Percentiles rank a stretch among this genome's conserved stretches.
phyloP scores from a whole-genome alignment of 2,888 invertebrate genomes.

The Oligia strigilis region DNA sequence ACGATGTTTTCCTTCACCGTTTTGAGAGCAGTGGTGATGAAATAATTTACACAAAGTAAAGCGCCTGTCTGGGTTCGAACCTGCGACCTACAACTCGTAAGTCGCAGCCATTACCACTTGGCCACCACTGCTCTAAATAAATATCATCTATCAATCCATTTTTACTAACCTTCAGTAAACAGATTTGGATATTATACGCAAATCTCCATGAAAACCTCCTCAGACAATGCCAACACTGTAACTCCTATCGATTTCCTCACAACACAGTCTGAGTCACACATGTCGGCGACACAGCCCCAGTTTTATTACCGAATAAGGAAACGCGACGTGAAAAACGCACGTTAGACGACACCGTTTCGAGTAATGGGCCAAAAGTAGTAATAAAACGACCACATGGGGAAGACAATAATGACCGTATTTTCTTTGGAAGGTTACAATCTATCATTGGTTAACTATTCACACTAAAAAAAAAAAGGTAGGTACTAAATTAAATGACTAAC shows the following conservation, averaged over 20 bases:
- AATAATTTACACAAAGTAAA: too few relatives aligned
- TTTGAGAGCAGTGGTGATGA: too few relatives aligned
- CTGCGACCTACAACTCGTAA: too few relatives aligned
- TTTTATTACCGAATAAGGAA: slow-evolving; percentile 63
- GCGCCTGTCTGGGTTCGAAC: too few relatives aligned
- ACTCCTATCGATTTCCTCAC: slow-evolving; percentile 24
- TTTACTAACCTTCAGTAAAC: background rate
- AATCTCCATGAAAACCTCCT: slow-evolving; percentile 8
- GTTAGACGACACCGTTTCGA: slow-evolving; percentile 52
- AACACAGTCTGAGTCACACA: slow-evolving; percentile 40
- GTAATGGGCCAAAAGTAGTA: slow-evolving; percentile 61
- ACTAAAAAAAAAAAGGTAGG: too few relatives aligned
- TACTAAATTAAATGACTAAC: too few relatives aligned
- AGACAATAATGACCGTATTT: slow-evolving; percentile 61
- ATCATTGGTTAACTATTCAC: slow-evolving; percentile 34
- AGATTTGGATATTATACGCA: slow-evolving; percentile 5
- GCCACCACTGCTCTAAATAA: too few relatives aligned
- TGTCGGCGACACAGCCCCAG: slow-evolving; percentile 45
- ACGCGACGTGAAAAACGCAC: slow-evolving; percentile 64
- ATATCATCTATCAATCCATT: background rate
- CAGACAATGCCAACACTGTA: slow-evolving; percentile 6
- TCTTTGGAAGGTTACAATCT: slow-evolving; percentile 48
- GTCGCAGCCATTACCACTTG: too few relatives aligned
- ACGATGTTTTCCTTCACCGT: too few relatives aligned
- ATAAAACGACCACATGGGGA: slow-evolving; percentile 62